phyloP scores from a whole-genome alignment of 2,113 vertebrate genomes.

The Tylochromis polylepis region DNA sequence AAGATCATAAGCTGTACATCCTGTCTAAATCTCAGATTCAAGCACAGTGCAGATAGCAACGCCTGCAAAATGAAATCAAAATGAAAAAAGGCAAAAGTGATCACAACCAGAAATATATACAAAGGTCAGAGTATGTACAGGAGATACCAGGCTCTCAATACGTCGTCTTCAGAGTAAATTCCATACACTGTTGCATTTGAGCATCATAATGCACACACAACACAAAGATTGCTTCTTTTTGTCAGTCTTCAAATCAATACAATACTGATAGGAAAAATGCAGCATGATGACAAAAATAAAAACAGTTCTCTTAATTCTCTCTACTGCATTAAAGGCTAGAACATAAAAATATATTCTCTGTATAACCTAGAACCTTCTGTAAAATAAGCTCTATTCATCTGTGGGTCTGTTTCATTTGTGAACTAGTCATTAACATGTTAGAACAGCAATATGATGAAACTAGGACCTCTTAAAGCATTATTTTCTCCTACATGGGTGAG shows the following conservation, averaged over 20 bases:
- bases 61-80: conserved; percentile 67
- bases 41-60: conserved; percentile 81
- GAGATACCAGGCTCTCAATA: conserved; percentile 58
- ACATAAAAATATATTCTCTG: conserved; percentile 68
- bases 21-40: conserved; percentile 75
- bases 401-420: conserved; percentile 26
- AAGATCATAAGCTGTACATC: conserved; percentile 78
- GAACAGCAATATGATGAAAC: conserved; percentile 33
- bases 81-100: conserved; percentile 74
- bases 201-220: conserved; percentile 58
- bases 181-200: conserved; percentile 48
- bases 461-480: conserved; percentile 44
- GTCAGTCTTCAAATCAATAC: conserved; percentile 44
- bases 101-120: conserved; percentile 76
- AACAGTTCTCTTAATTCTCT: conserved; percentile 22
- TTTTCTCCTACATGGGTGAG: background rate
- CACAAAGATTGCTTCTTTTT: conserved; percentile 52
- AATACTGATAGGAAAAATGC: conserved; percentile 66
- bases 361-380: conserved; percentile 41
- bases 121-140: conserved; percentile 76
- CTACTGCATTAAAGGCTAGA: conserved; percentile 56
- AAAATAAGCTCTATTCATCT: conserved; percentile 44
- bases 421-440: background rate
- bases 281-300: conserved; percentile 59
- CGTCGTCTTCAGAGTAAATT: conserved; percentile 42